Evolutionary conservation across 2,113 vertebrate species (phyloP).

Genomic region (Leucoraja erinaceus): DNA sequence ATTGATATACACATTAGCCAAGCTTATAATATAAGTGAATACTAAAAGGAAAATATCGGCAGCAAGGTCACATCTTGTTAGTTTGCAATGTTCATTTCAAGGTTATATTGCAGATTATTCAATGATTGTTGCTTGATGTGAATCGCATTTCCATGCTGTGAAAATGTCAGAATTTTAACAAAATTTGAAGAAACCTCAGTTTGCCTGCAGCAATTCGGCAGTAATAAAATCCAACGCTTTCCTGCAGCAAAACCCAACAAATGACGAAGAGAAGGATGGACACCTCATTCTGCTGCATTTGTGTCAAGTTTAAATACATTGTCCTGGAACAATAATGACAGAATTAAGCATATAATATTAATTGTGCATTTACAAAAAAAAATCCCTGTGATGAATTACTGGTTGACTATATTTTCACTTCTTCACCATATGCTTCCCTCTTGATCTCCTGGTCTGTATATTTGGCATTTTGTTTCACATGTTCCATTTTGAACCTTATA

Average conservation of each 20-base stretch:
- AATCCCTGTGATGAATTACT: background rate
- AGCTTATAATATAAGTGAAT: background rate
- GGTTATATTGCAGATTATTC: background rate
- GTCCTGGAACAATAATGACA: background rate
- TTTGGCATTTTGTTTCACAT: background rate
- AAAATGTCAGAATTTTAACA: background rate
- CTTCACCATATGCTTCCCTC: too few species aligned
- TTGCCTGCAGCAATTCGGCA: background rate
- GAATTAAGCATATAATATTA: background rate
- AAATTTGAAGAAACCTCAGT: background rate
- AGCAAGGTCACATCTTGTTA: background rate
- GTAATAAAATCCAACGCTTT: background rate
- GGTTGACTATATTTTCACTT: too few species aligned
- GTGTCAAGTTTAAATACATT: background rate
- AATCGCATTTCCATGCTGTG: background rate
- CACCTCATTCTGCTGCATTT: background rate
- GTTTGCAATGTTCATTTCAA: background rate
- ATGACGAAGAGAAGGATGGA: background rate
- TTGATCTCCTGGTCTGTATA: background rate
- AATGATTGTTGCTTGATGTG: background rate
- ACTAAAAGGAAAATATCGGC: background rate
- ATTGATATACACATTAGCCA: background rate
- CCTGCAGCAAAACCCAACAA: background rate
- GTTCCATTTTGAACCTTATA: background rate
- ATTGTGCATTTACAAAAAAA: background rate